Base-by-base conservation (phyloP, 2,797 vertebrate genomes). In the Molothrus aeneus region DNA sequence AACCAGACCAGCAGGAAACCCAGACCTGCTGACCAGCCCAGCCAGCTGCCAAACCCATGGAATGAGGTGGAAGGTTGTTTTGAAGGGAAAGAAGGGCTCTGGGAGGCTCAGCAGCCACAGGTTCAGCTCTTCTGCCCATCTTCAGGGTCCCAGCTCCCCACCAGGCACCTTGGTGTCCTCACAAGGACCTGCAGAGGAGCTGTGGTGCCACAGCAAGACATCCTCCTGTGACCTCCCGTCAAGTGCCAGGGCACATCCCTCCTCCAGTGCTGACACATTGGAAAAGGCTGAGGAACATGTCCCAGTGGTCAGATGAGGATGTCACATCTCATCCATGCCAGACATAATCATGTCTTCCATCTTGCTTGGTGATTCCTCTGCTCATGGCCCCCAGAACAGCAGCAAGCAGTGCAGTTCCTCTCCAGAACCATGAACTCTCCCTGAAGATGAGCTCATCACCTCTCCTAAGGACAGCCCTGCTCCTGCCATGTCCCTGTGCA, bases 341-440 rank as follows among this genome's bases (percentile, higher is more conserved):
- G 31, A 53, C 18, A 45, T 5, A 43, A 45, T 63, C 17, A 42
- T 42, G 38, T 78, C 74, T 77, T 31, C 32, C 80, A 68, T 12
- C 32, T 54, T 22, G 6, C 28, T 28, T 38, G 36, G 71, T 11
- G 7, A 25, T 29, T 65, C 31, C 63, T 81, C 42, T 63, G 59
- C 61, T 42, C 10, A 1, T 2, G 2, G 20, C 19, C 40, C 32
- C 45, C 22, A 47, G 20, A 60, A 28, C 20, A 85, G 43, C 45
- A 22, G 31, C 0, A 0, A 86, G 59, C 29, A 21, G 36, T 1
- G 20, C 5, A 3, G n/a, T 1, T 51, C 21, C 42, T 32, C 38
- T 31, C 42, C 7, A 6, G 5, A 65, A 45, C 4, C 0, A 1
- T 8, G 50, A 80, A 17, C 25, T 5, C 32, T 40, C 50, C 47